Conservation (phyloP, 1,140 invertebrate species). For the Pristionchus pacificus region DNA sequence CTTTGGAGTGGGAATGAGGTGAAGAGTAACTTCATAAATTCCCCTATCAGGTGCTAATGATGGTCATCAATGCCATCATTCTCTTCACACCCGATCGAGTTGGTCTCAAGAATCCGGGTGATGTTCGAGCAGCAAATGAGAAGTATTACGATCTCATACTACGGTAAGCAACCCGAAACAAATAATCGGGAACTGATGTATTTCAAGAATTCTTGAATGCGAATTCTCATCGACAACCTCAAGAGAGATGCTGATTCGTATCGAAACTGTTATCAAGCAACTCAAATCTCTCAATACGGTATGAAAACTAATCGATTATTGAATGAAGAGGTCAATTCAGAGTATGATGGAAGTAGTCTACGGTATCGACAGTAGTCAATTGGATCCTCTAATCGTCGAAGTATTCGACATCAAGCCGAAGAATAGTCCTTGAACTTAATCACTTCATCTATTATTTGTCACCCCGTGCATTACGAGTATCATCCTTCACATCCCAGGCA, state of each 20-base stretch:
- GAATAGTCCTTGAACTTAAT: no score
- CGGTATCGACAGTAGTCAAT: not conserved
- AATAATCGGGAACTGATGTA: no score
- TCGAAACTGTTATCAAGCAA: not conserved
- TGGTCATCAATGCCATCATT: not conserved
- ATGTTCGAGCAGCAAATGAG: no score
- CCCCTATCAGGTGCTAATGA: not conserved
- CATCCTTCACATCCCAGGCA: no score
- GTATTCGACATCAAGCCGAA: not conserved
- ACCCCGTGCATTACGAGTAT: no score
- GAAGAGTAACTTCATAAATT: not conserved
- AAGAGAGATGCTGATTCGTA: not conserved
- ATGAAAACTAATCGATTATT: not conserved
- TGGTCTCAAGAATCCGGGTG: not conserved
- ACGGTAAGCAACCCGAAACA: no score
- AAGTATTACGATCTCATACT: no score
- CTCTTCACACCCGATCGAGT: not conserved
- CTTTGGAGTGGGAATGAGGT: not conserved
- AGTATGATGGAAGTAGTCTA: not conserved
- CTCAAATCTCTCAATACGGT: not conserved
- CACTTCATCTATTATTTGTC: no score
- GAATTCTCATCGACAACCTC: not conserved
- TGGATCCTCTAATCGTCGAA: not conserved
- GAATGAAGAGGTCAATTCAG: not conserved
- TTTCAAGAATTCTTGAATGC: not conserved